A percentile compares a stretch with the other conserved stretches of the same genome.
Conservation (phyloP, 2,113 vertebrate genomes). For the Todiramphus saurophagus region DNA sequence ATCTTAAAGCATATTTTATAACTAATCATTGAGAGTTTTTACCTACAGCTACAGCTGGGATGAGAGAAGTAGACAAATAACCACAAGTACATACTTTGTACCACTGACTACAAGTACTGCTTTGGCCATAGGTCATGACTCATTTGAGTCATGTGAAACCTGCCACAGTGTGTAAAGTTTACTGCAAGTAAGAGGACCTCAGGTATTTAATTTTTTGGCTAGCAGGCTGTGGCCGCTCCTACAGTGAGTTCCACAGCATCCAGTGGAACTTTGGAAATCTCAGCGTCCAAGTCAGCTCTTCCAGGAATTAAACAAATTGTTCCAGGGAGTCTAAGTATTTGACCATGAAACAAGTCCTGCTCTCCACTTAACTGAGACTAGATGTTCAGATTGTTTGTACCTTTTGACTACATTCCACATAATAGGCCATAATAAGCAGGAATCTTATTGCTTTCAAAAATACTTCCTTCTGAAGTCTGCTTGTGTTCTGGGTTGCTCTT, state of each 20-base stretch:
- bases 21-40: not conserved
- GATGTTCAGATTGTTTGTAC: constrained; percentile 13
- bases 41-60: not conserved
- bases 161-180: constrained; percentile 23
- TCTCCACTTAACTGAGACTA: constrained; percentile 40
- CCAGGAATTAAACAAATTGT: constrained; percentile 61
- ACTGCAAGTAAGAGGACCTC: constrained; percentile 24
- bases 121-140: constrained; percentile 31
- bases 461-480: not conserved
- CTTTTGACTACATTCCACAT: not conserved
- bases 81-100: constrained; percentile 26
- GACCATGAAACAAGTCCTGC: constrained; percentile 38
- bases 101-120: not conserved
- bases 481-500: not conserved
- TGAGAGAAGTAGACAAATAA: constrained; percentile 11
- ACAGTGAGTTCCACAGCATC: not conserved
- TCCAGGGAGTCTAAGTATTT: constrained; percentile 53
- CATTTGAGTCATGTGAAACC: constrained; percentile 39
- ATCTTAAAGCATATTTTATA: not conserved
- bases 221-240: not conserved
- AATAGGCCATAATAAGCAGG: not conserved
- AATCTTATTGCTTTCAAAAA: constrained; percentile 36
- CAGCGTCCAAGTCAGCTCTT: constrained; percentile 39
- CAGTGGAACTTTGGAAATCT: constrained; percentile 61
- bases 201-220: constrained; percentile 45